These are phyloP conservation scores for Glyptemys insculpta DNA, from an alignment of 2,797 vertebrate genomes.

Conservation along the genomic window DNA sequence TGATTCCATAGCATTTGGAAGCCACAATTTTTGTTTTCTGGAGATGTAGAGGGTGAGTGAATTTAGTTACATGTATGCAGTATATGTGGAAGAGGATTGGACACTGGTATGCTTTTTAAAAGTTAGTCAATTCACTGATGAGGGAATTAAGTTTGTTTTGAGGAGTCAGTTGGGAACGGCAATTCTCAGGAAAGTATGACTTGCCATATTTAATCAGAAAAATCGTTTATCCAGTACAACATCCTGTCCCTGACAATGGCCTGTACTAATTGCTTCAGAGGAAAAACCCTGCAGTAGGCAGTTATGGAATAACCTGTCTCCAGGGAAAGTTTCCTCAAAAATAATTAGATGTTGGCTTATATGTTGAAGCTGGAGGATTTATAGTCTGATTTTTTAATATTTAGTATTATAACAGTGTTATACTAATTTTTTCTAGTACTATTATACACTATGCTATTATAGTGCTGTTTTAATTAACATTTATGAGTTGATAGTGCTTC, in stretches of 20 bases:
- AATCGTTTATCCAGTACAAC: background rate
- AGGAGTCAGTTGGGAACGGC: background rate
- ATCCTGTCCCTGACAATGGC: background rate
- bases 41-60: background rate
- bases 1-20: background rate
- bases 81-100: background rate
- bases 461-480: background rate
- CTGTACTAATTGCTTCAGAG: background rate
- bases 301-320: accelerated
- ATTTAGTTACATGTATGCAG: background rate
- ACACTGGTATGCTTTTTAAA: background rate
- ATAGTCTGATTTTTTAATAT: background rate
- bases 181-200: background rate
- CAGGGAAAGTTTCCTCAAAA: background rate
- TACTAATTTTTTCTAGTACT: background rate
- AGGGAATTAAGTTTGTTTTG: background rate
- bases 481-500: background rate
- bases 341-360: background rate
- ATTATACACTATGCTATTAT: background rate
- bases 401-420: background rate
- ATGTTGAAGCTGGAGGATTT: background rate
- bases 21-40: background rate
- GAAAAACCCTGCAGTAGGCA: background rate
- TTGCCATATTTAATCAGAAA: background rate
- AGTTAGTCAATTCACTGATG: background rate